Conservation (phyloP, 2,888 invertebrate genomes). For the Altica lythri region DNA sequence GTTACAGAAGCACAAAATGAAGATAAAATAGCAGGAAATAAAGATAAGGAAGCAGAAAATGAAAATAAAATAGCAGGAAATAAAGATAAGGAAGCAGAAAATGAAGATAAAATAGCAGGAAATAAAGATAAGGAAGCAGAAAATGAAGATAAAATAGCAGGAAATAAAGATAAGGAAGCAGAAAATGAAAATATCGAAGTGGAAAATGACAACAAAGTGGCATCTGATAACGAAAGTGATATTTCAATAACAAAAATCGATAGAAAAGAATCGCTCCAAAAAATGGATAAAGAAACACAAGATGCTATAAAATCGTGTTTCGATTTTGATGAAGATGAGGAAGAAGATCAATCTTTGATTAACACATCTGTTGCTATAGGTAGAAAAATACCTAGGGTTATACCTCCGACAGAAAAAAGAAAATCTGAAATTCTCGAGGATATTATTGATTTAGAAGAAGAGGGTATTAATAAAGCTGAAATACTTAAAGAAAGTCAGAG, state of each 20-base stretch:
- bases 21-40: not conserved
- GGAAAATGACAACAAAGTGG: constrained; percentile 16
- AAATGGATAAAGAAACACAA: constrained; percentile 26
- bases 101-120: no score
- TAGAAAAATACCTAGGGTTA: constrained; percentile 70
- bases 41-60: not conserved
- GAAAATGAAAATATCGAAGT: no score
- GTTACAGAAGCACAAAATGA: no score
- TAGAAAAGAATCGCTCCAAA: not conserved
- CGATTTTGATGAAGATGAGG: constrained; percentile 78
- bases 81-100: constrained; percentile 1
- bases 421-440: constrained; percentile 39
- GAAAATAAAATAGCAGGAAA: not conserved
- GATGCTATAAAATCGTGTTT: constrained; percentile 66
- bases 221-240: not conserved
- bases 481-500: constrained; percentile 32
- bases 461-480: constrained; percentile 31
- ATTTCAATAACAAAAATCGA: not conserved
- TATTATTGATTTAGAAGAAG: constrained; percentile 22
- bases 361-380: constrained; percentile 56
- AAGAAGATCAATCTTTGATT: constrained; percentile 63
- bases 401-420: constrained; percentile 54
- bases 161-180: not conserved
- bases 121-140: no score
- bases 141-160: constrained; percentile 12